Conservation (phyloP, 1,140 invertebrate genomes). For the Megalopta genalis region DNA sequence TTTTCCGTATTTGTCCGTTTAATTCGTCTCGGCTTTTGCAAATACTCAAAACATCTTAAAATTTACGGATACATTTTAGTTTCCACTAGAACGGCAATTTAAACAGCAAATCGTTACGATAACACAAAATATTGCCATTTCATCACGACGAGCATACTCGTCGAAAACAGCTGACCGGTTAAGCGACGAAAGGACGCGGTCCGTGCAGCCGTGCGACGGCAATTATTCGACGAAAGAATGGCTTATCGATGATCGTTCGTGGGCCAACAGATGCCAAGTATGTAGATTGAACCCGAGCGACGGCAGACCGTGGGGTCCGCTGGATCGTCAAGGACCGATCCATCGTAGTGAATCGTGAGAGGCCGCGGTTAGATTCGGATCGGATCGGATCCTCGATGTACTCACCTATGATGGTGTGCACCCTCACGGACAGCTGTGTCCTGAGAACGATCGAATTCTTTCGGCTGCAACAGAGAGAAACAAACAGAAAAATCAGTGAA, state of each 20-base stretch:
- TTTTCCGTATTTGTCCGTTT: too few species aligned
- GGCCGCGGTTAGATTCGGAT: constrained; percentile 51
- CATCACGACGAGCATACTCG: too few species aligned
- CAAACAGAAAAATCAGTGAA: constrained; percentile 72
- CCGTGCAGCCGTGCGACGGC: too few species aligned
- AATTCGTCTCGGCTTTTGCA: too few species aligned
- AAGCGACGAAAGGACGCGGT: too few species aligned
- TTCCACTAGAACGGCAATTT: too few species aligned
- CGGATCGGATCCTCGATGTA: constrained; percentile 59
- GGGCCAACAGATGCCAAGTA: constrained; percentile 4
- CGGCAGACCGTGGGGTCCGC: neutral
- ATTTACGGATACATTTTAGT: too few species aligned
- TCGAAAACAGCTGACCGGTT: too few species aligned
- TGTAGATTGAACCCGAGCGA: constrained; percentile 53
- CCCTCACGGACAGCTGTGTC: constrained; percentile 97
- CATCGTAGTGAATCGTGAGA: constrained; percentile 63
- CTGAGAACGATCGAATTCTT: constrained; percentile 98
- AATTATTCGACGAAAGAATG: too few species aligned
- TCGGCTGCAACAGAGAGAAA: constrained; percentile 86
- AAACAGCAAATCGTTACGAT: too few species aligned
- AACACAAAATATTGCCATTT: too few species aligned
- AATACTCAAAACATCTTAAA: too few species aligned
- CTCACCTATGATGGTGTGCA: constrained; percentile 99
- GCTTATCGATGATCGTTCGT: neutral
- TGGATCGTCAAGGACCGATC: constrained; percentile 50